Evolutionary conservation across 2,888 invertebrate genomes (phyloP).

Genomic region (Philaethria dido): DNA sequence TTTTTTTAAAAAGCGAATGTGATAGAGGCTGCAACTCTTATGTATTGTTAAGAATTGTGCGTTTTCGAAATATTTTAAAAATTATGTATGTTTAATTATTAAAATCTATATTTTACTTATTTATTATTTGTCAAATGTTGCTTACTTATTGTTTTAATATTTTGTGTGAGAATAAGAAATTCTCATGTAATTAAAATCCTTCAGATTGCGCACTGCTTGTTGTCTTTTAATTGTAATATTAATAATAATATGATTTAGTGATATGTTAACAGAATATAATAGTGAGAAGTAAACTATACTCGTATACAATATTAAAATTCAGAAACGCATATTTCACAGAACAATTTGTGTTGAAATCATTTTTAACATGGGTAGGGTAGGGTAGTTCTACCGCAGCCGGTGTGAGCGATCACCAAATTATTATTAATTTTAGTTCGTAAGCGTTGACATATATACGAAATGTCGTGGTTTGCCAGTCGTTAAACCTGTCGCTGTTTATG

Average conservation of each 20-base stretch:
- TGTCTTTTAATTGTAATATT: not conserved
- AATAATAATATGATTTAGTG: not conserved
- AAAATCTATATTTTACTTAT: not conserved
- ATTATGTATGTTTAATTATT: not conserved
- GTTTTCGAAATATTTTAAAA: constrained; percentile 30
- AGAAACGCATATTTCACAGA: constrained; percentile 8
- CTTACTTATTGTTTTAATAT: not conserved
- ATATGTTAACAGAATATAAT: not conserved
- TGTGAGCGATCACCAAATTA: constrained; percentile 62
- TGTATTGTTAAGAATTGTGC: constrained; percentile 43
- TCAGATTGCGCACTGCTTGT: not conserved
- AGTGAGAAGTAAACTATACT: not conserved
- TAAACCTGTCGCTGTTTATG: constrained; percentile 37
- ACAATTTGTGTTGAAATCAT: constrained; percentile 14
- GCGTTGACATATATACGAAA: constrained; percentile 53
- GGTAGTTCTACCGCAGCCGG: constrained; percentile 25
- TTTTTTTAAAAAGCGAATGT: constrained; percentile 62
- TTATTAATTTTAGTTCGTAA: constrained; percentile 55
- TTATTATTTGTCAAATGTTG: not conserved
- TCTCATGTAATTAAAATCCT: not conserved
- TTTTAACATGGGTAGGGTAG: not conserved
- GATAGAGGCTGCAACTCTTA: constrained; percentile 63
- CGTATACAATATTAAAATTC: not conserved
- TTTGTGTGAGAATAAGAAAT: not conserved
- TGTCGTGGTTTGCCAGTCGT: constrained; percentile 53